Evolutionary conservation across 2,888 invertebrate genomes (phyloP), one percentile per base, ranked within the genome.

Genomic region (Monochamus alternatus): DNA sequence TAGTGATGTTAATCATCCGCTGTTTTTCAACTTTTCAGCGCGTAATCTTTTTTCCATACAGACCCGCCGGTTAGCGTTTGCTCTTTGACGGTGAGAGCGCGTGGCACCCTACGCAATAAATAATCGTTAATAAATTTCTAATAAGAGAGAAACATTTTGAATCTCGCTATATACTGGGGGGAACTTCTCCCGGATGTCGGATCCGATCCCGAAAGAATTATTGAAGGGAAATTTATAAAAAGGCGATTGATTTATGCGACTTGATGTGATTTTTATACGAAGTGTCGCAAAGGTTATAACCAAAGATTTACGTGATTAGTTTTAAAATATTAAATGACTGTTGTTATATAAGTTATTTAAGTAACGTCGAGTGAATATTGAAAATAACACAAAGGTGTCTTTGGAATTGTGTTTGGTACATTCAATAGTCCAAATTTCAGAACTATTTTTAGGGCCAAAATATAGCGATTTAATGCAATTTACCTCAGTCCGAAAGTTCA

Each of bases 71-170:
- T 66, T 66, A 66, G 32, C 66, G 12, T 66, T 66, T 66, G 66
- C 66, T 51, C 66, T 66, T 52, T 52, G 32, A 52, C 55, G 52
- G 66, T 55, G n/a, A 7, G 38, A 52, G 31, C n/a, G 44, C 66
- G 47, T 66, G 65, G 31, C 74, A 72, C 77, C 76, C 71, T 68
- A 32, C 44, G 76, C 76, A 51, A 80, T 81, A 81, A 81, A 81
- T 81, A 81, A 78, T 80, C 80, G 77, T 78, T 78, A 80, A 81
- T 81, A 81, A 80, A 80, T 81, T 79, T 80, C 80, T 79, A 77
- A 79, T 78, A 74, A 80, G 73, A 76, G 78, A 67, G 58, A 74
- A 68, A 67, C 73, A 71, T 75, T 78, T 65, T 68, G 73, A 78
- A 78, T 78, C 76, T 74, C 76, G 55, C 75, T 78, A 76, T 78